Evolutionary conservation across 2,113 vertebrate genomes (phyloP), one percentile per base, ranked within the genome.

Genomic region (Rhinopomastus cyanomelas): DNA sequence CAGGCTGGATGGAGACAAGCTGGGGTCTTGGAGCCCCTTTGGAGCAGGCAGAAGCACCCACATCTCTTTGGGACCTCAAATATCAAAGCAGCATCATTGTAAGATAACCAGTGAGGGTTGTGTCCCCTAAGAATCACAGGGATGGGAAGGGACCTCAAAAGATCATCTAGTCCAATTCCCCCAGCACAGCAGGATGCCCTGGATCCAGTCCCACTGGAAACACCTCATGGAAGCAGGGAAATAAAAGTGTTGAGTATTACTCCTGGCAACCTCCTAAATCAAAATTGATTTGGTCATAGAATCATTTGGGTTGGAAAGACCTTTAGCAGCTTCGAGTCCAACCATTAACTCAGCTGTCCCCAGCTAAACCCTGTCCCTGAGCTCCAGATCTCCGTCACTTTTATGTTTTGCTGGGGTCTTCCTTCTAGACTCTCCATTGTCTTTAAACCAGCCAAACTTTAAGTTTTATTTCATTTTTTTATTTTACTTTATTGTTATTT

Each of bases 1-100:
- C 42, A 62, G 51, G 22, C 13, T 0, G 0, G 2, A 57, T 25
- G 29, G 51, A 30, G 59, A 12, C 1, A 5, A 30, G 64, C 11
- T 4, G 8, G 52, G 44, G 17, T 62, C 20, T 55, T 49, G 12
- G 48, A 32, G 37, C 19, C 27, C 34, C 49, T 12, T 0, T 0
- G 11, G 56, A 69, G 21, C 73, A 56, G 73, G 25, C 15, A 8
- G 2, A 2, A 71, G 7, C 42, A n/a, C 44, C 18, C 57, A 16
- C 4, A 6, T 42, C 49, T 26, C 3, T 20, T 65, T n/a, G 36
- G 75, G 27, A 32, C 10, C 62, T 71, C 75, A 14, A 61, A 22
- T 17, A 56, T 21, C 62, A 16, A 21, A n/a, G 57, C 23, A 55
- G 74, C 69, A 27, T 22, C 36, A 8, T 8, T 16, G 3, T 7